Conservation (phyloP, 2,888 invertebrate genomes). For the Cetonia aurata region DNA sequence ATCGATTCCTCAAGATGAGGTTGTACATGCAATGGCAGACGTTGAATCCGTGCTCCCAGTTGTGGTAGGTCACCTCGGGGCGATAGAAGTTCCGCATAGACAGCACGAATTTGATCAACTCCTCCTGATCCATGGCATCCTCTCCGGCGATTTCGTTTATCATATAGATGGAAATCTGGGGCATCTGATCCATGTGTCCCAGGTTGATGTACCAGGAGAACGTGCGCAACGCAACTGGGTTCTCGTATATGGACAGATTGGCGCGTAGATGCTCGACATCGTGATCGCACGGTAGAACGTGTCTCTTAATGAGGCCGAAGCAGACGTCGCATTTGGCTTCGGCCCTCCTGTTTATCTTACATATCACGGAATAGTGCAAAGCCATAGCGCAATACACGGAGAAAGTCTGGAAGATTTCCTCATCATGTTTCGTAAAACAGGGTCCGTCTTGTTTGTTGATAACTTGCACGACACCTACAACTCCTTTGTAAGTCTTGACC, state of each 20-base stretch:
- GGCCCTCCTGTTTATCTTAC: slow-evolving; percentile 62
- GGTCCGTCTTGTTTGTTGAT: slow-evolving; percentile 69
- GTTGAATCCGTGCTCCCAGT: slow-evolving; percentile 74
- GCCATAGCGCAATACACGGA: slow-evolving; percentile 72
- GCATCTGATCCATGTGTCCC: slow-evolving; percentile 68
- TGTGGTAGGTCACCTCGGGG: slow-evolving; percentile 73
- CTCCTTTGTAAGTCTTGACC: slow-evolving; percentile 66
- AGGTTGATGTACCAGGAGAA: slow-evolving; percentile 72
- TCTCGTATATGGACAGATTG: slow-evolving; percentile 62
- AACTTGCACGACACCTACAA: slow-evolving; percentile 71
- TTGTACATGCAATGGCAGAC: slow-evolving; percentile 74
- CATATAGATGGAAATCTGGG: slow-evolving; percentile 70
- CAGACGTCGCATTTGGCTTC: slow-evolving; percentile 35
- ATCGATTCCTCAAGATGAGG: slow-evolving; percentile 68
- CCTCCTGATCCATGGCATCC: slow-evolving; percentile 63
- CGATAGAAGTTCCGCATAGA: slow-evolving; percentile 69
- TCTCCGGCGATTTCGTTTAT: slow-evolving; percentile 67
- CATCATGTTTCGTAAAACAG: slow-evolving; percentile 70
- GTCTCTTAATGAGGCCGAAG: slow-evolving; percentile 64
- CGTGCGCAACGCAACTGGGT: slow-evolving; percentile 66
- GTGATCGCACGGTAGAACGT: slow-evolving; percentile 70
- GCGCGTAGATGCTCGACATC: slow-evolving; percentile 67
- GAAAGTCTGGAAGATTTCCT: slow-evolving; percentile 70
- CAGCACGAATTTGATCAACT: slow-evolving; percentile 68
- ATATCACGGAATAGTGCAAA: slow-evolving; percentile 70